Base-by-base conservation (phyloP, 2,113 vertebrate species). In the Vombatus ursinus region DNA sequence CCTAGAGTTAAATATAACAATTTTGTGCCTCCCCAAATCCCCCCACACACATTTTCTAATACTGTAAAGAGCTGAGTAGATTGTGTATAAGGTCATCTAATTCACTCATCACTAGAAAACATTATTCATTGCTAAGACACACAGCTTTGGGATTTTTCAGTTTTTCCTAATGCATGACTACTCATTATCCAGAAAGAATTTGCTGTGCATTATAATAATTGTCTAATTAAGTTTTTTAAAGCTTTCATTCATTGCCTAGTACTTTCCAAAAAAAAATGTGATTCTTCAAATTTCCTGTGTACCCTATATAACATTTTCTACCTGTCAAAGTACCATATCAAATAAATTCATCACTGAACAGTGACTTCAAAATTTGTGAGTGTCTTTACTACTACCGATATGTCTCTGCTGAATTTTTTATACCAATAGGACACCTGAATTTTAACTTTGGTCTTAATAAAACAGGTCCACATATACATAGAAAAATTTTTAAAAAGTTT, bases 141-240 rank as follows among this genome's bases (percentile, higher is more conserved):
- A 61, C 31, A 90, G 0, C 0, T n/a, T 97, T 0, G 44, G 0
- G 44, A 61, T 6, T 84, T 96, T 97, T 93, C 0, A 50, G 0
- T 0, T 68, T 68, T 96, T 94, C 26, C n/a, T 95, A 92, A 48
- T 95, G 47, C 91, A 49, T 37, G 95, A 28, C 44, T 92, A 28
- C 44, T 92, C 49, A 14, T 50, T 96, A 90, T 91, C 52, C 4
- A 95, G 50, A 50, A 91, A 77, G 26, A 95, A 50, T 53, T 1
- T 48, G 8, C 28, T 94, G 26, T 51, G 57, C 91, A 24, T 91
- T 48, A 50, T 0, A 94, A 91, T 93, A 91, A 48, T 93, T 96
- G 54, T 50, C 28, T 95, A 92, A 95, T 37, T 52, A 92, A 93
- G 8, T 90, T 57, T 95, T 14, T 3, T 14, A 2, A 37, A 16